Evolutionary conservation across 2,888 invertebrate species (phyloP), one percentile per base, ranked within the genome.

Genomic region (Chloromyia formosa): DNA sequence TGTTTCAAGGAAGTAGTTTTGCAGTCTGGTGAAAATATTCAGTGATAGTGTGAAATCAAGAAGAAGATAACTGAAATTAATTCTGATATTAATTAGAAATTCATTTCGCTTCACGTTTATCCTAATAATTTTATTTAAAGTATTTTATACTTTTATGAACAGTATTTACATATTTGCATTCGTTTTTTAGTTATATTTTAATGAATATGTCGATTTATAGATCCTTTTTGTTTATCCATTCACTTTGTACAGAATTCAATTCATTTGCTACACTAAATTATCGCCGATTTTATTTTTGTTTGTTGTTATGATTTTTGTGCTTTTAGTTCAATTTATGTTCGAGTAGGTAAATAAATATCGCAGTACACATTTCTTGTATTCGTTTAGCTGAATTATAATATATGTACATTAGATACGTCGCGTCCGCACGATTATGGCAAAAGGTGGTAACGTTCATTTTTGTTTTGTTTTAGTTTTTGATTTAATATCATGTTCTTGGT

Each of bases 401-500:
- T 35, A 35, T 35, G 27, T 49, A 49, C 40, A 62, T 66, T 22
- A 22, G 20, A 66, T 66, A 23, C 49, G 22, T 20, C 10, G n/a
- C 49, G 22, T 20, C 10, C 45, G 45, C 49, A 49, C 49, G 35
- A 23, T 14, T 66, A 42, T 49, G 45, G 49, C 22, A 45, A 56
- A 49, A 45, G 66, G 66, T 66, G 66, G 66, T 49, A 42, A 53
- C 14, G 53, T 14, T 35, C 27, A 35, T 2, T 35, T 35, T 35
- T 35, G 27, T 35, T 2, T 49, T n/a, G 49, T 49, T 49, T 49
- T 22, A 16, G 23, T 71, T 20, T 20, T 58, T 22, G 49, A 45
- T 66, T 61, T 49, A 35, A 61, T 73, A 84, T 85, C 85, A 85
- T 82, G 85, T 84, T 82, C 84, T 84, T 84, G 85, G 85, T 82